Evolutionary conservation across 2,113 vertebrate genomes (phyloP).

Genomic region (Mesocricetus auratus): DNA sequence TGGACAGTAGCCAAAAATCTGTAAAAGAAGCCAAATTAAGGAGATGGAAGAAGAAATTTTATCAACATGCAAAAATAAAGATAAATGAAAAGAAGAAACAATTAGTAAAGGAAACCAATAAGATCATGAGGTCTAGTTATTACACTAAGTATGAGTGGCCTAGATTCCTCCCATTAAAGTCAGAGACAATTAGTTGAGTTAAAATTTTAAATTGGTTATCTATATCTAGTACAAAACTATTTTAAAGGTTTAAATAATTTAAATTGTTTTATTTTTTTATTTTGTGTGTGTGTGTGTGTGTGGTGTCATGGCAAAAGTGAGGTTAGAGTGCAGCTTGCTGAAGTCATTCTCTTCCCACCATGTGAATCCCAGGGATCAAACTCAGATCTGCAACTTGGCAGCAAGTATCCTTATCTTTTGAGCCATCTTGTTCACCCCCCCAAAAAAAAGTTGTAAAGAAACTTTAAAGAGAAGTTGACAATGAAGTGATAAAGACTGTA

Average conservation of each 20-base stretch:
- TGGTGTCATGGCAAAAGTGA: neutral
- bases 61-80: conserved; percentile 36
- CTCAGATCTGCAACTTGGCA: neutral
- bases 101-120: neutral
- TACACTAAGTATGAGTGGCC: conserved; percentile 40
- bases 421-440: neutral
- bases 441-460: conserved; percentile 9
- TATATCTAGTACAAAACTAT: conserved; percentile 46
- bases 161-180: conserved; percentile 45
- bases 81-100: neutral
- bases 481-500: conserved; percentile 29
- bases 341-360: neutral
- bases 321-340: neutral
- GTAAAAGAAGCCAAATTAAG: neutral
- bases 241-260: neutral
- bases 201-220: conserved; percentile 16
- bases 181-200: conserved; percentile 17
- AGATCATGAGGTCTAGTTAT: neutral
- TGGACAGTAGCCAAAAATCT: conserved; percentile 28
- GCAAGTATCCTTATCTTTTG: neutral
- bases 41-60: conserved; percentile 8
- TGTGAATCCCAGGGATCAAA: neutral
- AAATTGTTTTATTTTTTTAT: neutral
- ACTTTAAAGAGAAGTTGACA: conserved; percentile 41
- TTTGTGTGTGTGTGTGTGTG: neutral